These are phyloP conservation scores for Crocallis elinguaria DNA, from an alignment of 2,888 invertebrate species.

Conservation along the genomic window DNA sequence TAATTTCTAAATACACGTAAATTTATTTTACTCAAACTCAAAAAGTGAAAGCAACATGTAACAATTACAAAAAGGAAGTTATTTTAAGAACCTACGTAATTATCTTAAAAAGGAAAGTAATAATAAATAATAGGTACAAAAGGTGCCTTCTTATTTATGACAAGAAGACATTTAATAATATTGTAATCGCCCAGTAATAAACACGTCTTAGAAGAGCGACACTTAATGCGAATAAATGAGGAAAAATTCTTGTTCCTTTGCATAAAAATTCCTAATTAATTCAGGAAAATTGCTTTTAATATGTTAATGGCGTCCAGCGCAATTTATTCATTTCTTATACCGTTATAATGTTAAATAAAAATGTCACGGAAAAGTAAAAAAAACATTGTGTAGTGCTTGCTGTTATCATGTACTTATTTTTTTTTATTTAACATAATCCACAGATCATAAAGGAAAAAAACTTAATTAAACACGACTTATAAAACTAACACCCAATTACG, in stretches of 20 bases:
- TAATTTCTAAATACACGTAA: too few species aligned
- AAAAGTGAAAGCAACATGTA: not conserved
- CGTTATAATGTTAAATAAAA: too few species aligned
- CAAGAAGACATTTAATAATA: slow-evolving; percentile 16
- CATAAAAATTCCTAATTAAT: slow-evolving; percentile 26
- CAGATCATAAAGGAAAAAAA: too few species aligned
- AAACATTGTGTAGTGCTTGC: too few species aligned
- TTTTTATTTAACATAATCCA: too few species aligned
- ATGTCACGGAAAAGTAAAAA: too few species aligned
- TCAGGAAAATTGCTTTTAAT: slow-evolving; percentile 16
- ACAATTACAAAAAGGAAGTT: not conserved
- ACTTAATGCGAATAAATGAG: slow-evolving; percentile 24
- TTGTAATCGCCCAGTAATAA: slow-evolving; percentile 20
- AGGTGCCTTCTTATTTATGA: slow-evolving; percentile 4
- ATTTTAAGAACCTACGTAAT: not conserved
- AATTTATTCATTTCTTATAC: slow-evolving; percentile 25
- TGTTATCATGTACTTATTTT: too few species aligned
- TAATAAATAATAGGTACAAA: not conserved
- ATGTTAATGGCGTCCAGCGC: slow-evolving; percentile 12
- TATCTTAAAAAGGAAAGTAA: not conserved
- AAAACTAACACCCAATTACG: too few species aligned
- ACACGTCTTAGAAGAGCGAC: slow-evolving; percentile 21
- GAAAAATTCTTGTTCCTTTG: slow-evolving; percentile 23
- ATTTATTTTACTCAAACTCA: too few species aligned
- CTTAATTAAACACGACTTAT: too few species aligned